Conservation (phyloP, 2,797 vertebrate genomes). For the Sphenopsis melanotis region DNA sequence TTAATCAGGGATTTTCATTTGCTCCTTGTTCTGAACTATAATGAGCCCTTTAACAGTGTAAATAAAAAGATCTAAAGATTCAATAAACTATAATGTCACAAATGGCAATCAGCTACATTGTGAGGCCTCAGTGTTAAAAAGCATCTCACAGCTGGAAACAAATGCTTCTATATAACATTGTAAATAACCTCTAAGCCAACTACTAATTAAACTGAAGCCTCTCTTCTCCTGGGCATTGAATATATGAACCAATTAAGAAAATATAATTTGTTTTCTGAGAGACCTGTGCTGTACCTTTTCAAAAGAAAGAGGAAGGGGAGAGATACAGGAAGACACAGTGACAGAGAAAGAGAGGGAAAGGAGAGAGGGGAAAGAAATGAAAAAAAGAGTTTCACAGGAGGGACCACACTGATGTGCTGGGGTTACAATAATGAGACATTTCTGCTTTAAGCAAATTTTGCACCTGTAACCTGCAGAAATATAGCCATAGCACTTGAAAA, state of each 20-base stretch:
- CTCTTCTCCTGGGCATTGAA: slow-evolving; percentile 71
- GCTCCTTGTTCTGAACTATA: slow-evolving; percentile 62
- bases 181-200: slow-evolving; percentile 78
- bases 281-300: neutral
- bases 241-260: slow-evolving; percentile 78
- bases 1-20: slow-evolving; percentile 70
- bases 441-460: slow-evolving; percentile 85
- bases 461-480: slow-evolving; percentile 87
- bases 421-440: slow-evolving; percentile 77
- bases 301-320: neutral
- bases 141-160: slow-evolving; percentile 73
- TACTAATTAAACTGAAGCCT: slow-evolving; percentile 75
- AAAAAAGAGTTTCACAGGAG: slow-evolving; percentile 39
- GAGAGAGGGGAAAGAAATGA: neutral
- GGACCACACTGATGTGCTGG: slow-evolving; percentile 39
- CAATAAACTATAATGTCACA: slow-evolving; percentile 70
- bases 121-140: slow-evolving; percentile 52
- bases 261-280: slow-evolving; percentile 66
- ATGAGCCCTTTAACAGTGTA: slow-evolving; percentile 72
- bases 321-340: neutral
- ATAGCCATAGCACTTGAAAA: slow-evolving; percentile 85
- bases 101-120: slow-evolving; percentile 69
- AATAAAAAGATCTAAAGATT: slow-evolving; percentile 79
- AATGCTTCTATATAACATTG: slow-evolving; percentile 71
- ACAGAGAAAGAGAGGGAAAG: neutral